phyloP scores from a whole-genome alignment of 2,797 vertebrate species.

The Thripadectes ignobilis region DNA sequence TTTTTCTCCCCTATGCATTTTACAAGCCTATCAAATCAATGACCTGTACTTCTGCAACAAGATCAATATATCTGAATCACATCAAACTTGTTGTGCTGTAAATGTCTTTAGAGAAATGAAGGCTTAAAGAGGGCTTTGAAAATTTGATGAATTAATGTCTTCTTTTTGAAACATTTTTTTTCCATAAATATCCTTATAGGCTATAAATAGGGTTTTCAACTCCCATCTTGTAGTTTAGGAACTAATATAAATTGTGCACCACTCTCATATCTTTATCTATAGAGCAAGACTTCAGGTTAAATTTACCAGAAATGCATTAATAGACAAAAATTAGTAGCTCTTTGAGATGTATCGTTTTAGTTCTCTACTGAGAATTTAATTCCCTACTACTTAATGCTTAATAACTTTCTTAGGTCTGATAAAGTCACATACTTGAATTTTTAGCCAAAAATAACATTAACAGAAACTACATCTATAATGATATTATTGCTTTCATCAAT shows the following conservation, averaged over 20 bases:
- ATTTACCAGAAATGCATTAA: neutral
- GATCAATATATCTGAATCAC: conserved; percentile 5
- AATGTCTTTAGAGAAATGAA: neutral
- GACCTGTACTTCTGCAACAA: conserved; percentile 38
- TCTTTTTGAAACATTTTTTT: conserved; percentile 35
- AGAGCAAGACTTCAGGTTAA: neutral
- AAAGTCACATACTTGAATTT: neutral
- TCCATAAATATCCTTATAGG: neutral
- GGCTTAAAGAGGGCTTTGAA: neutral
- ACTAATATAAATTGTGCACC: neutral
- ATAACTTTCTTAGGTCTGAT: neutral
- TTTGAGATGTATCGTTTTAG: neutral
- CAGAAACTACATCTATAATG: neutral
- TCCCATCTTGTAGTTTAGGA: neutral
- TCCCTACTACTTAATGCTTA: neutral
- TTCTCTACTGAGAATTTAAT: neutral
- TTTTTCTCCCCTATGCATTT: neutral
- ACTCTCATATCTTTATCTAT: neutral
- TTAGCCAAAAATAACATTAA: neutral
- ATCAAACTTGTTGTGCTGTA: neutral
- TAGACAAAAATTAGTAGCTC: neutral
- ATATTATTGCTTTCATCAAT: neutral
- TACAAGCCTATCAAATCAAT: conserved; percentile 1
- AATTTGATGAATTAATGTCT: neutral
- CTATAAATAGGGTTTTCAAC: neutral